Conservation (phyloP, 1,140 invertebrate species). For the Drosophila triauraria region DNA sequence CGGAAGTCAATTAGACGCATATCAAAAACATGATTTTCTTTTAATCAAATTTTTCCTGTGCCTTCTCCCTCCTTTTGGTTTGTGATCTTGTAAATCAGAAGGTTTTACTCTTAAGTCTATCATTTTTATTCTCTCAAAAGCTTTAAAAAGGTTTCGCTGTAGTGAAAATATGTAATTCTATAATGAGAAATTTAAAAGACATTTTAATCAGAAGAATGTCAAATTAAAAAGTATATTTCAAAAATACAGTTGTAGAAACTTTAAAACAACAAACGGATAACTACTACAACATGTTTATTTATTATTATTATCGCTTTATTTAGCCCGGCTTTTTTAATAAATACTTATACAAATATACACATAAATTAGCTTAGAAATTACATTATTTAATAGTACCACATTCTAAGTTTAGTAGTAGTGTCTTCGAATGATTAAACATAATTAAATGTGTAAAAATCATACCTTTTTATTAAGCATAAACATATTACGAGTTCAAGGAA, state of each 20-base stretch:
- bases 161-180: slow-evolving; percentile 30
- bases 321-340: slow-evolving; percentile 1
- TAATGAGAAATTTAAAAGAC: background rate
- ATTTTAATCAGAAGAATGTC: background rate
- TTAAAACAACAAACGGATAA: background rate
- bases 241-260: background rate
- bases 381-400: slow-evolving; percentile 9
- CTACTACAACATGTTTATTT: background rate
- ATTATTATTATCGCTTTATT: background rate
- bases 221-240: slow-evolving; percentile 13
- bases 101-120: slow-evolving; percentile 14
- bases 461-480: background rate
- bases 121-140: slow-evolving; percentile 55
- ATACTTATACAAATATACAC: background rate
- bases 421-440: slow-evolving; percentile 6
- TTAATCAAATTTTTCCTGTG: slow-evolving; percentile 62
- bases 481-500: slow-evolving; percentile 15
- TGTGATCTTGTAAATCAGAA: slow-evolving; percentile 17
- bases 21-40: slow-evolving; percentile 49
- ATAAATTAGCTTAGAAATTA: slow-evolving; percentile 3
- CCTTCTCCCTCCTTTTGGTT: slow-evolving; percentile 58
- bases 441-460: slow-evolving; percentile 8
- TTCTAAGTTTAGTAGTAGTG: slow-evolving; percentile 21
- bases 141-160: slow-evolving; percentile 73
- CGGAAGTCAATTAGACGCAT: slow-evolving; percentile 73